Base-by-base conservation (phyloP, 2,113 vertebrate species). In the Neopipo cinnamomea region DNA sequence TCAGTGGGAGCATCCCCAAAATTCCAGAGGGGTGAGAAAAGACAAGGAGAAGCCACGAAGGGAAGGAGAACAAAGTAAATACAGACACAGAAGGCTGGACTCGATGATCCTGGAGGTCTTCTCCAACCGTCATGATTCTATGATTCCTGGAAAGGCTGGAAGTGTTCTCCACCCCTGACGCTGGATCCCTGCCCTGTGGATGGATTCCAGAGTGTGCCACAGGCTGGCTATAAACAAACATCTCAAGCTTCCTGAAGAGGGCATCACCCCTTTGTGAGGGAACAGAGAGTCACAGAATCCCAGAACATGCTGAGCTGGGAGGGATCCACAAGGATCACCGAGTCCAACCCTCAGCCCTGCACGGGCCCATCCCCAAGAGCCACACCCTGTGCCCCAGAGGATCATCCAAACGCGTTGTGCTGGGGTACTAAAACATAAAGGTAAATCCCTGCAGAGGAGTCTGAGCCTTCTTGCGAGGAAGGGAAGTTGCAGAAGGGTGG, bases 21-120 rank as follows among this genome's bases (percentile, higher is more conserved):
- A 16, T 6, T 53, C 25, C 50, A 65, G 23, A 63, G 35, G 52
- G 63, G 22, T 11, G 28, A 88, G 55, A 46, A 62, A 76, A 90
- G 41, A 14, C 19, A 30, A 25, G 0, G 21, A 61, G 49, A 23
- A 82, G 23, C 37, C 7, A 5, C 2, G 2, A 70, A 77, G 14
- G 12, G 31, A 79, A 61, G 31, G 22, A 25, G 5, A 72, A 11
- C 22, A 20, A 6, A 44, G n/a, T 20, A 58, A 91, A 84, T 30
- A 18, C 1, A 1, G 2, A 27, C 37, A 31, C 30, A 37, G 30
- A 22, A 41, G 2, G 8, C 9, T 47, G 47, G 14, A 49, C 4
- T 47, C 16, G 8, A 4, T 55, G 25, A 55, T 13, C 21, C n/a
- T 37, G 75, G 37, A 76, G 56, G 20, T 12, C 14, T 41, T 49